Evolutionary conservation across 1,140 invertebrate species (phyloP).

Genomic region (Holcopasites calliopsidis): DNA sequence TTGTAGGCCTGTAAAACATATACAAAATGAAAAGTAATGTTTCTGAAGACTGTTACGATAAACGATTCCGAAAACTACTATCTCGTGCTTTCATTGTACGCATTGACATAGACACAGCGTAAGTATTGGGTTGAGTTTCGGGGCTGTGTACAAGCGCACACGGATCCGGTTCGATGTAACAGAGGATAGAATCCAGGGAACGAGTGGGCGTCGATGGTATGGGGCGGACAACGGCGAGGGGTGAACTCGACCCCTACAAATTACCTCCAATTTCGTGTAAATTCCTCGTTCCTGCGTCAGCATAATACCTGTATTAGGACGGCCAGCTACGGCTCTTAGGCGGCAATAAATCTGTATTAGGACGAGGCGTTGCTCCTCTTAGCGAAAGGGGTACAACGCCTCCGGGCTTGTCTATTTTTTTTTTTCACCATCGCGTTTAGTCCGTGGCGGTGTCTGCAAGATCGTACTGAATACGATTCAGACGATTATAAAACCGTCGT

Average conservation of each 20-base stretch:
- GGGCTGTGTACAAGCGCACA: conserved; percentile 23
- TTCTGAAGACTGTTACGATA: no score
- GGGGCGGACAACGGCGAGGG: neutral
- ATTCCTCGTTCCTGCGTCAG: conserved; percentile 67
- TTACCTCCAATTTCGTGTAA: conserved; percentile 74
- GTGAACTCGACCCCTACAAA: conserved; percentile 69
- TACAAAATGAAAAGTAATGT: no score
- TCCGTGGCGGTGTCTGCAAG: conserved; percentile 4
- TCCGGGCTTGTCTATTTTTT: conserved; percentile 23
- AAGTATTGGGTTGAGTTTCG: conserved; percentile 40
- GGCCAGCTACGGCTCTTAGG: conserved; percentile 64
- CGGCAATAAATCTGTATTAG: conserved; percentile 76
- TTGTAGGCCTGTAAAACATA: no score
- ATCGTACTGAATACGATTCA: neutral
- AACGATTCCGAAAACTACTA: conserved; percentile 40
- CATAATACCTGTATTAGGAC: conserved; percentile 74
- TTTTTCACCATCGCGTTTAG: conserved; percentile 50
- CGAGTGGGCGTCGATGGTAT: conserved; percentile 10
- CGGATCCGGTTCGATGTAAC: conserved; percentile 44
- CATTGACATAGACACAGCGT: neutral
- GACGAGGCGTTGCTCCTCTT: conserved; percentile 49
- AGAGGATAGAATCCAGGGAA: conserved; percentile 19
- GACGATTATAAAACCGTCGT: neutral
- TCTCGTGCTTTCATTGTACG: conserved; percentile 4
- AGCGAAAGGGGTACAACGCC: conserved; percentile 56